Evolutionary conservation across 2,113 vertebrate species (phyloP).

Genomic region (Myrmecobius fasciatus): DNA sequence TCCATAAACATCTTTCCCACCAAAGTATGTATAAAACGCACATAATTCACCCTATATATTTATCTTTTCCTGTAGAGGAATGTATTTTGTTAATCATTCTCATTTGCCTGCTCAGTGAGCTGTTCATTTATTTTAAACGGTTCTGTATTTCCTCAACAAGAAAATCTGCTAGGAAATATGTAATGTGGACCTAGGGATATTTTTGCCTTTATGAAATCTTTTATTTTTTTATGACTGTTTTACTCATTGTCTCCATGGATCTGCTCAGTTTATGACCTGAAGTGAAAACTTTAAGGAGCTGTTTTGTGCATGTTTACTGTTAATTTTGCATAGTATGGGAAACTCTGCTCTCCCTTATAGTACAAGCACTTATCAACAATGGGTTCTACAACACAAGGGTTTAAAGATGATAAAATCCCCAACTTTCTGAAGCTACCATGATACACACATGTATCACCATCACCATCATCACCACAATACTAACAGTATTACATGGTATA

Average conservation of each 20-base stretch:
- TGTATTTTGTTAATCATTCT: constrained; percentile 70
- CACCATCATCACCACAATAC: background rate
- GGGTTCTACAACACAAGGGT: background rate
- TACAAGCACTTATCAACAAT: constrained; percentile 28
- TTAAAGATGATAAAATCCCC: background rate
- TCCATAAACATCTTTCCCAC: constrained; percentile 35
- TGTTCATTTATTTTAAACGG: constrained; percentile 71
- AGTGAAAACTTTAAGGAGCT: constrained; percentile 50
- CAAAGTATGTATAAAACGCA: constrained; percentile 43
- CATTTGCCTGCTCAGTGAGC: constrained; percentile 72
- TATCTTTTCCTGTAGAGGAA: constrained; percentile 62
- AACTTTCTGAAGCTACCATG: background rate
- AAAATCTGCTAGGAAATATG: constrained; percentile 36
- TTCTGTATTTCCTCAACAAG: constrained; percentile 56
- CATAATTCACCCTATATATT: constrained; percentile 62
- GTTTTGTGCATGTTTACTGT: constrained; percentile 54
- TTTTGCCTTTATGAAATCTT: constrained; percentile 9
- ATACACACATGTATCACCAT: background rate
- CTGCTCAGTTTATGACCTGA: constrained; percentile 52
- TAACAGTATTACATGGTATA: background rate
- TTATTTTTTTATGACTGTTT: constrained; percentile 38
- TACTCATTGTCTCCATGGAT: constrained; percentile 51
- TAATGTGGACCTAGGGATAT: constrained; percentile 61
- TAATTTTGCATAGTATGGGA: constrained; percentile 33
- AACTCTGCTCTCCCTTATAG: constrained; percentile 45